These are phyloP conservation scores for Crotalus tigris DNA, from an alignment of 2,113 vertebrate genomes.

Conservation along the genomic window DNA sequence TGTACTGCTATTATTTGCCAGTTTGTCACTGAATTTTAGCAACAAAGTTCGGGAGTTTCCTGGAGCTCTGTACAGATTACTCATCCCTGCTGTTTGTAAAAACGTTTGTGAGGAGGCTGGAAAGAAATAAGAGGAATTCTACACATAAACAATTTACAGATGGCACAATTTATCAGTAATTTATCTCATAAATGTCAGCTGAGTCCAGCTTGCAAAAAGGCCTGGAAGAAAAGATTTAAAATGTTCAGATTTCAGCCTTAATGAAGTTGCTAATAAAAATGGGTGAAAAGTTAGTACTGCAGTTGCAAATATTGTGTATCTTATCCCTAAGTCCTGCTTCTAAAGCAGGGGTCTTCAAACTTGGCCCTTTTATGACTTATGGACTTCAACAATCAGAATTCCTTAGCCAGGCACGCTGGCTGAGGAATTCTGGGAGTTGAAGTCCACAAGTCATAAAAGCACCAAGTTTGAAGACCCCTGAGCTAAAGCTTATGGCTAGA, in stretches of 20 bases:
- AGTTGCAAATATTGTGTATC: not conserved
- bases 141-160: not conserved
- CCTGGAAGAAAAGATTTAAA: not conserved
- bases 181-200: not conserved
- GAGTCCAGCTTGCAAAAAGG: not conserved
- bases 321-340: not conserved
- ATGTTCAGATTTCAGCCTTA: not conserved
- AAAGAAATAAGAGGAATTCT: not conserved
- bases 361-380: too few species aligned
- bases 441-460: too few species aligned
- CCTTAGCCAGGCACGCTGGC: too few species aligned
- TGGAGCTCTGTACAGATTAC: not conserved
- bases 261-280: not conserved
- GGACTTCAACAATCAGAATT: too few species aligned
- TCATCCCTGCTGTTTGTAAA: not conserved
- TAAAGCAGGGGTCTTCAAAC: too few species aligned
- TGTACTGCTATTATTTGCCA: not conserved
- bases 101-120: not conserved
- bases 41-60: not conserved
- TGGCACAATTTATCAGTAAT: not conserved
- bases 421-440: too few species aligned
- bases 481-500: not conserved
- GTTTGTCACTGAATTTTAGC: not conserved
- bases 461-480: too few species aligned
- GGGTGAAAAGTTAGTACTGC: not conserved